phyloP scores from a whole-genome alignment of 2,888 invertebrate genomes.

The Reticulitermes lucifugus region DNA sequence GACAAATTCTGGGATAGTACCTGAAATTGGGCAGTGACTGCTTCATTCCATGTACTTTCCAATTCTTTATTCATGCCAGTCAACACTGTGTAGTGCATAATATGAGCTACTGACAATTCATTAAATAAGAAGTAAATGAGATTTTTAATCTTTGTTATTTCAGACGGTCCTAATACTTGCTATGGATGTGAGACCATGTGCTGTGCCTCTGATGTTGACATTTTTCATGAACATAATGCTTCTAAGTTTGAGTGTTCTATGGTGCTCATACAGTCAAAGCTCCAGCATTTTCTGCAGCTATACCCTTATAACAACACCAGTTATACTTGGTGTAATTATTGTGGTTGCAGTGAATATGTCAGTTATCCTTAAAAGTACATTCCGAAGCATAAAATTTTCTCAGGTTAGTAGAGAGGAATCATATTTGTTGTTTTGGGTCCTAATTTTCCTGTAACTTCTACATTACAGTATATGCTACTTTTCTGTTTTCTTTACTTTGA shows the following conservation, averaged over 20 bases:
- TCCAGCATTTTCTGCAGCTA: not conserved
- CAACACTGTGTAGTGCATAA: too few relatives aligned
- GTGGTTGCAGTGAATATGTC: not conserved
- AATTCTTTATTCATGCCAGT: too few relatives aligned
- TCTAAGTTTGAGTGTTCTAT: not conserved
- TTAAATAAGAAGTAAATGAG: too few relatives aligned
- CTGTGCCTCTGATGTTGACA: not conserved
- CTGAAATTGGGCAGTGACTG: too few relatives aligned
- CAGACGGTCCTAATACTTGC: not conserved
- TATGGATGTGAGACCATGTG: not conserved
- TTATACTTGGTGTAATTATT: not conserved
- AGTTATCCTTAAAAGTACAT: not conserved
- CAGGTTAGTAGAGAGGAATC: not conserved
- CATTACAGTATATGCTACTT: too few relatives aligned
- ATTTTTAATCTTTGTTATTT: not conserved
- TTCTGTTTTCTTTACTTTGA: too few relatives aligned
- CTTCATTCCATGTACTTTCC: too few relatives aligned
- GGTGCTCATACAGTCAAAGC: not conserved
- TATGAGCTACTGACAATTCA: too few relatives aligned
- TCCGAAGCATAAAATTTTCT: not conserved
- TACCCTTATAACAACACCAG: not conserved
- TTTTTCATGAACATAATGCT: not conserved
- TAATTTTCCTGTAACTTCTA: too few relatives aligned
- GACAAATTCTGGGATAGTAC: too few relatives aligned
- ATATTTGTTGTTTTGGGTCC: too few relatives aligned